Percentiles rank a stretch among this genome's conserved stretches.
Conservation (phyloP, 92 coral and sea anemone genomes). For the Siderastrea siderea region DNA sequence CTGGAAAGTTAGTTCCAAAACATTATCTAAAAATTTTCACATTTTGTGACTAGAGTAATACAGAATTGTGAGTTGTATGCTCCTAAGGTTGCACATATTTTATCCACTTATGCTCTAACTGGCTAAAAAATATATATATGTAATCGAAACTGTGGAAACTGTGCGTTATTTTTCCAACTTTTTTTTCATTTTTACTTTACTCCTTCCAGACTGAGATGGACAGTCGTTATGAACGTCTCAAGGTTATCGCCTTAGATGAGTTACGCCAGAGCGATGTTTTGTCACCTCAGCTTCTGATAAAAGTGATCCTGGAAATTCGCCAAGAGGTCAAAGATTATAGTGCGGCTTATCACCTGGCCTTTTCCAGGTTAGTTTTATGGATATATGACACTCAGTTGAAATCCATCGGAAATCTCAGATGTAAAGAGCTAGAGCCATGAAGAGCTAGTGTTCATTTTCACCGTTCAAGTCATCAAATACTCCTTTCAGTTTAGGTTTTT, state of each 20-base stretch:
- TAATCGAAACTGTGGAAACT: too few relatives aligned
- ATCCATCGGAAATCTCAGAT: too few relatives aligned
- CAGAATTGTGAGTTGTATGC: too few relatives aligned
- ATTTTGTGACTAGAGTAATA: too few relatives aligned
- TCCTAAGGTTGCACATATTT: too few relatives aligned
- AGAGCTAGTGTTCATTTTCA: background rate
- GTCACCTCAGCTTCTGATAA: conserved; percentile 81
- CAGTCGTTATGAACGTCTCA: conserved; percentile 84
- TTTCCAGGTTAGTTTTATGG: conserved; percentile 71
- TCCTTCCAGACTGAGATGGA: conserved; percentile 80
- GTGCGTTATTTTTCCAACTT: background rate
- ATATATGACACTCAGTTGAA: too few relatives aligned
- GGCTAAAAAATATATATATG: too few relatives aligned
- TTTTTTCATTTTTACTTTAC: too few relatives aligned
- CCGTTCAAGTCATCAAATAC: background rate
- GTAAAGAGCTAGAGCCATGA: too few relatives aligned
- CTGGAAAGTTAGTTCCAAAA: too few relatives aligned
- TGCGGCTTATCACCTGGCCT: conserved; percentile 74
- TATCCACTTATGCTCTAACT: too few relatives aligned
- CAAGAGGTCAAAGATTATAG: conserved; percentile 83
- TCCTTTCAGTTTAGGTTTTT: background rate
- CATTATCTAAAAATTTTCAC: too few relatives aligned
- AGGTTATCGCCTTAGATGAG: conserved; percentile 78
- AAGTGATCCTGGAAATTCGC: conserved; percentile 77
- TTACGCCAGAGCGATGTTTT: conserved; percentile 54